Percentiles rank a stretch among this genome's conserved stretches.
Evolutionary conservation across 2,888 invertebrate species (phyloP).

Genomic region (Lathronympha strigana): DNA sequence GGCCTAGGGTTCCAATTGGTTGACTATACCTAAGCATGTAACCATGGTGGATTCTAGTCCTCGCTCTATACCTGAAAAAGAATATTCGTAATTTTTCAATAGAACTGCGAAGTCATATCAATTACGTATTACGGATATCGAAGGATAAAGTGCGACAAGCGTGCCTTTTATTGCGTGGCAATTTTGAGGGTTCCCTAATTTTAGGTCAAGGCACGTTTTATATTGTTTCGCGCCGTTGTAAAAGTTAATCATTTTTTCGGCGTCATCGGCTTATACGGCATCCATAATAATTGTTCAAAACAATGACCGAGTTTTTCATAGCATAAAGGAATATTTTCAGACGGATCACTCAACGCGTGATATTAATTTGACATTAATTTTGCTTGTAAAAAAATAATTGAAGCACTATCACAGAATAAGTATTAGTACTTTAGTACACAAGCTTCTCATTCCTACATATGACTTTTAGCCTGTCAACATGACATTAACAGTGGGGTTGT

Average conservation of each 20-base stretch:
- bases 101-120: conserved; percentile 25
- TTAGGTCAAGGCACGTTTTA: conserved; percentile 30
- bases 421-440: too few species aligned
- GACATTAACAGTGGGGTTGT: too few species aligned
- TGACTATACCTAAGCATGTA: too few species aligned
- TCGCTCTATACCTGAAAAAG: neutral
- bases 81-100: neutral
- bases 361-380: neutral
- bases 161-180: conserved; percentile 16
- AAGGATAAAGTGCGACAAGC: conserved; percentile 23
- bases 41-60: too few species aligned
- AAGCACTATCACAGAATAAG: too few species aligned
- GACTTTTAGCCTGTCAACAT: too few species aligned
- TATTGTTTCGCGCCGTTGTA: conserved; percentile 33
- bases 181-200: conserved; percentile 21
- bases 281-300: conserved; percentile 18
- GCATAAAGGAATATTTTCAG: neutral
- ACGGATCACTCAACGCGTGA: neutral
- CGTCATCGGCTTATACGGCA: conserved; percentile 13
- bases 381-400: too few species aligned
- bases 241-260: conserved; percentile 30
- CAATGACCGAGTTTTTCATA: neutral
- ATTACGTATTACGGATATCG: conserved; percentile 16
- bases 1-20: too few species aligned
- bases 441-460: too few species aligned